phyloP scores from a whole-genome alignment of 2,888 invertebrate species.

The Geotrupes spiniger region DNA sequence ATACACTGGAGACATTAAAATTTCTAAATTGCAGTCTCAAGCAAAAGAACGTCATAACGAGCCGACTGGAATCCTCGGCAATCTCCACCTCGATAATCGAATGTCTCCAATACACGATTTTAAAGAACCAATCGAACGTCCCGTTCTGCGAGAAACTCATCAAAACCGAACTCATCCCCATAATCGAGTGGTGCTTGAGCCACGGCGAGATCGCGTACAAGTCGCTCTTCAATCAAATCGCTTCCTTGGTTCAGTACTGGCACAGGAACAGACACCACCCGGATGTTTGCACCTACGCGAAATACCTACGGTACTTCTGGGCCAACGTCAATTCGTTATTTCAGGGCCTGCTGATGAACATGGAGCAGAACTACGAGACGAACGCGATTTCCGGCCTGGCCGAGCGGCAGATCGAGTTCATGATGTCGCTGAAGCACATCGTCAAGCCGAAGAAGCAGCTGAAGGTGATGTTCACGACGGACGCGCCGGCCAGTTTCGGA shows the following conservation, averaged over 20 bases:
- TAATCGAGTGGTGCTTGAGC: conserved; percentile 52
- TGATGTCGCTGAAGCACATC: conserved; percentile 49
- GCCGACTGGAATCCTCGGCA: conserved; percentile 66
- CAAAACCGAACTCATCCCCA: conserved; percentile 48
- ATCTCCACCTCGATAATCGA: conserved; percentile 70
- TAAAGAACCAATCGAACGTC: conserved; percentile 52
- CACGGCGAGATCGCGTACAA: conserved; percentile 48
- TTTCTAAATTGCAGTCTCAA: conserved; percentile 54
- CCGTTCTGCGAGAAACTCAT: conserved; percentile 50
- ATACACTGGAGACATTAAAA: background rate
- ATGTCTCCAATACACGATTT: conserved; percentile 65
- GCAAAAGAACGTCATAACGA: conserved; percentile 57
- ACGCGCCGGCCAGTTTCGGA: conserved; percentile 26
- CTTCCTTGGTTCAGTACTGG: conserved; percentile 58
- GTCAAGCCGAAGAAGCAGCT: conserved; percentile 49
- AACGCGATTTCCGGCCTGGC: conserved; percentile 29
- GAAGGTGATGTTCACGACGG: conserved; percentile 56
- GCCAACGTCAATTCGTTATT: conserved; percentile 42
- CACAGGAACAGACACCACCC: conserved; percentile 48
- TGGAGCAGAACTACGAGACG: conserved; percentile 30
- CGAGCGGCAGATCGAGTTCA: conserved; percentile 51
- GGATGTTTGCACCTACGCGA: conserved; percentile 41
- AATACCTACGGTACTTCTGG: conserved; percentile 49
- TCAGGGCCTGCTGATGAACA: conserved; percentile 35
- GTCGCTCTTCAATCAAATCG: conserved; percentile 52